These are phyloP conservation scores for Drosophila anomalipes DNA, from an alignment of 2,888 invertebrate species.

Conservation along the genomic window DNA sequence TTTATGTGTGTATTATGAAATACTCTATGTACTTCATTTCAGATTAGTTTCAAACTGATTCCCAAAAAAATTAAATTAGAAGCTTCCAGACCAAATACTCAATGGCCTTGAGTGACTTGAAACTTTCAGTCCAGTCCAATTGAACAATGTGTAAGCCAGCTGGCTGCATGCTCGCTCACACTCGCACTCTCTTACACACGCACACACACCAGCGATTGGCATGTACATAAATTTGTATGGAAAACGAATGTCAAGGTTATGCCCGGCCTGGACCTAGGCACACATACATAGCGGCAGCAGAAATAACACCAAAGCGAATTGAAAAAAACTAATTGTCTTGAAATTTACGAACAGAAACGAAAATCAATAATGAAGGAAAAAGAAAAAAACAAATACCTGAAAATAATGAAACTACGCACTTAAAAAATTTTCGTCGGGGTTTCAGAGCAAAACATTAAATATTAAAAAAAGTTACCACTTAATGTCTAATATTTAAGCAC, in stretches of 20 bases:
- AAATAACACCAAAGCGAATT: slow-evolving; percentile 16
- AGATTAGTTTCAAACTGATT: slow-evolving; percentile 40
- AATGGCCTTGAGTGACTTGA: slow-evolving; percentile 25
- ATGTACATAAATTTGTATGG: slow-evolving; percentile 60
- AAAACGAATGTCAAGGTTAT: slow-evolving; percentile 72
- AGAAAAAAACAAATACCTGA: slow-evolving; percentile 26
- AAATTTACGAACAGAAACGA: slow-evolving; percentile 46
- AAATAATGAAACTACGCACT: slow-evolving; percentile 56
- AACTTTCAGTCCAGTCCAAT: slow-evolving; percentile 38
- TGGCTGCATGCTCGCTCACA: slow-evolving; percentile 25
- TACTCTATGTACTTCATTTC: background rate
- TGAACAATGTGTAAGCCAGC: slow-evolving; percentile 35
- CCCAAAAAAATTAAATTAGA: slow-evolving; percentile 45
- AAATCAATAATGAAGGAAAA: slow-evolving; percentile 44
- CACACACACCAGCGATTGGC: slow-evolving; percentile 27
- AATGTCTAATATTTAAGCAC: slow-evolving; percentile 3
- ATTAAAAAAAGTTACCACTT: slow-evolving; percentile 22
- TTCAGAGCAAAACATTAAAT: slow-evolving; percentile 7
- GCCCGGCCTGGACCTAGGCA: slow-evolving; percentile 30
- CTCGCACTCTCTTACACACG: background rate
- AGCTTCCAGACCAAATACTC: slow-evolving; percentile 43
- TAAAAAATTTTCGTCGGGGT: background rate
- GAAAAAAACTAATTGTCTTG: slow-evolving; percentile 51
- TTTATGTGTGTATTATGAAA: background rate
- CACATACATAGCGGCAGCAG: slow-evolving; percentile 3